A percentile compares a stretch with the other conserved stretches of the same genome.
These are phyloP conservation scores for Meleagris gallopavo DNA, from an alignment of 2,113 vertebrate species.

Conservation along the genomic window DNA sequence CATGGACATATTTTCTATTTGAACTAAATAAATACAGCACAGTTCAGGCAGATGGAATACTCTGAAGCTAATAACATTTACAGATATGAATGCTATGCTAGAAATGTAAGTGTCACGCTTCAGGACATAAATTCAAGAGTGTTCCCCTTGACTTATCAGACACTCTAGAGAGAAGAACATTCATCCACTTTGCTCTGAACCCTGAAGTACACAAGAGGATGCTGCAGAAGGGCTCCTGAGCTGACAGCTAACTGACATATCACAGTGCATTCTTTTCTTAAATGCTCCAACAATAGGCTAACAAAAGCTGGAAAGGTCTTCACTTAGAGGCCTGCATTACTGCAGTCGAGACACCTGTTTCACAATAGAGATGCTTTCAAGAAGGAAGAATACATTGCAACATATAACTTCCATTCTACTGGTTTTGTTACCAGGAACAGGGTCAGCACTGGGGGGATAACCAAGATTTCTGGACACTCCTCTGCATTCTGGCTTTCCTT, in stretches of 20 bases:
- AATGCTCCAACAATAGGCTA: rapidly evolving
- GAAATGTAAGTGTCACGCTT: rapidly evolving
- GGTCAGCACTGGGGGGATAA: not conserved
- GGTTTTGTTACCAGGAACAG: not conserved
- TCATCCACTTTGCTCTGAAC: not conserved
- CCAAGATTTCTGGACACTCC: not conserved
- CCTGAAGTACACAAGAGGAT: rapidly evolving
- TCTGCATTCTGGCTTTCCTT: not conserved
- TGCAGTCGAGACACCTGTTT: not conserved
- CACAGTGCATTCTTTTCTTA: not conserved
- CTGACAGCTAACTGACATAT: rapidly evolving
- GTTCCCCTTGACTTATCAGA: not conserved
- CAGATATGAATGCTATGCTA: not conserved
- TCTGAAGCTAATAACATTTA: not conserved
- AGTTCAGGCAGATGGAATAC: not conserved
- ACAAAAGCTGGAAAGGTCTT: not conserved
- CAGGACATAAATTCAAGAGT: not conserved
- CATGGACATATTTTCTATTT: not conserved
- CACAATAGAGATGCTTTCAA: rapidly evolving
- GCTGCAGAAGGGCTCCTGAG: not conserved
- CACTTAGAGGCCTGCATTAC: not conserved
- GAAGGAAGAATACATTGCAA: not conserved
- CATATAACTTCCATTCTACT: not conserved
- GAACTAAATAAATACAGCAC: not conserved
- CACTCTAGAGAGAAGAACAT: rapidly evolving